Base-by-base conservation (phyloP, 37 sponge, comb jelly and placozoan species). In the Mnemiopsis leidyi region DNA sequence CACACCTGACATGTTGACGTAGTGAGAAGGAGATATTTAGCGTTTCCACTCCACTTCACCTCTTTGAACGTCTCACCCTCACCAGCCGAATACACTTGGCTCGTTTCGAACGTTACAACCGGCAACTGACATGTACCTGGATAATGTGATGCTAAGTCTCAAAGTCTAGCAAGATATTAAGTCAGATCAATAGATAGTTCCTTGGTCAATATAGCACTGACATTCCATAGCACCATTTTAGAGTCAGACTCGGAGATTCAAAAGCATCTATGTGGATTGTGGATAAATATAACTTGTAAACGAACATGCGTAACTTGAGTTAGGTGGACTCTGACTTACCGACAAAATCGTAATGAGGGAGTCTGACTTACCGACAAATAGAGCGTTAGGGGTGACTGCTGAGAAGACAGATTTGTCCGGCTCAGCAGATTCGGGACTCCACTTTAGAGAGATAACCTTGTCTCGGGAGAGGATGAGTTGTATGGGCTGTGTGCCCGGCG, bases 381-480 rank as follows among this genome's bases (percentile, higher is more conserved):
- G 79, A 31, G 79, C 32, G 9, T 33, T 31, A 16, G 79, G 79
- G 3, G 79, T 77, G 36, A 77, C 35, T 13, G 79, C 79, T 9
- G 79, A 33, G 35, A 77, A 77, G 26, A 32, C 32, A 16, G 79
- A 77, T 32, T 77, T 77, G 79, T 77, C 32, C 30, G 36, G 32
- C 9, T 77, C 79, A 77, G 79, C 18, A 34, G 36, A 32, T 32
- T 31, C 40, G 39, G 90, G 90, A 33, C 61, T 23, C 90, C 90
- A 85, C 21, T 40, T 28, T 21, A 85, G 48, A 21, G 29, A 20
- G 23, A 37, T 85, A n/a, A 85, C 36, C 21, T 35, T 35, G 23
- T 85, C 90, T 16, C 90, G 23, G 13, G 90, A 85, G 13, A 85
- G 90, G 23, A n/a, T 85, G 24, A 85, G 61, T 25, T 85, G 90